phyloP scores from a whole-genome alignment of 1,140 invertebrate species.

The Telenomus remus region DNA sequence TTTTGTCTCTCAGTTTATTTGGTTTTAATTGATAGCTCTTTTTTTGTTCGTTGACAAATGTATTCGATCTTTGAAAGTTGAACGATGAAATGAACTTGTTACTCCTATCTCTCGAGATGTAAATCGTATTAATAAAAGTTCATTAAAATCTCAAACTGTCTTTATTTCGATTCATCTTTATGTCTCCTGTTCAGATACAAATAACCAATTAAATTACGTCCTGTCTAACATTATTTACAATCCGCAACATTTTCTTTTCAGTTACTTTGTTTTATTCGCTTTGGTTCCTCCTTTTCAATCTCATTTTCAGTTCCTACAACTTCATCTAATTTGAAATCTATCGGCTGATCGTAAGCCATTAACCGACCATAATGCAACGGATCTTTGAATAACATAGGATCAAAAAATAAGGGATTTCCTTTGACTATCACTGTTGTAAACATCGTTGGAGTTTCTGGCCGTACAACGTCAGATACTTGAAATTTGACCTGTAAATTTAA shows the following conservation, averaged over 20 bases:
- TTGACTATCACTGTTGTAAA: slow-evolving; percentile 87
- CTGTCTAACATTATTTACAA: neutral
- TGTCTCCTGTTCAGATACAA: neutral
- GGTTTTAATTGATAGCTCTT: neutral
- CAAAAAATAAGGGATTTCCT: slow-evolving; percentile 84
- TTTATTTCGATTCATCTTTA: neutral
- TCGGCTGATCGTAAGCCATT: slow-evolving; percentile 93
- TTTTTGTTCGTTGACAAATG: neutral
- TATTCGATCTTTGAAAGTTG: slow-evolving; percentile 27
- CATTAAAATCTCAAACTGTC: slow-evolving; percentile 11
- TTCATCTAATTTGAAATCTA: slow-evolving; percentile 82
- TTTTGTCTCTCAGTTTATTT: slow-evolving; percentile 28
- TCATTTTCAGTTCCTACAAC: neutral
- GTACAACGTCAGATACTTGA: slow-evolving; percentile 82
- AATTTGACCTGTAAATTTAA: slow-evolving; percentile 81
- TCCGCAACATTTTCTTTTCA: slow-evolving; percentile 4
- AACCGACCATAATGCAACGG: slow-evolving; percentile 85
- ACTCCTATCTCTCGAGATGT: slow-evolving; percentile 5
- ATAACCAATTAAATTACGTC: neutral
- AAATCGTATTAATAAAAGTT: slow-evolving; percentile 20
- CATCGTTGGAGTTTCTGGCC: slow-evolving; percentile 87
- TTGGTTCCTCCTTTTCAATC: neutral
- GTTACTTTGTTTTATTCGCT: slow-evolving; percentile 13
- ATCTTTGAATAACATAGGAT: slow-evolving; percentile 77
- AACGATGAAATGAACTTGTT: slow-evolving; percentile 24